phyloP scores from a whole-genome alignment of 2,888 invertebrate genomes.

The Clistopyga incitator region DNA sequence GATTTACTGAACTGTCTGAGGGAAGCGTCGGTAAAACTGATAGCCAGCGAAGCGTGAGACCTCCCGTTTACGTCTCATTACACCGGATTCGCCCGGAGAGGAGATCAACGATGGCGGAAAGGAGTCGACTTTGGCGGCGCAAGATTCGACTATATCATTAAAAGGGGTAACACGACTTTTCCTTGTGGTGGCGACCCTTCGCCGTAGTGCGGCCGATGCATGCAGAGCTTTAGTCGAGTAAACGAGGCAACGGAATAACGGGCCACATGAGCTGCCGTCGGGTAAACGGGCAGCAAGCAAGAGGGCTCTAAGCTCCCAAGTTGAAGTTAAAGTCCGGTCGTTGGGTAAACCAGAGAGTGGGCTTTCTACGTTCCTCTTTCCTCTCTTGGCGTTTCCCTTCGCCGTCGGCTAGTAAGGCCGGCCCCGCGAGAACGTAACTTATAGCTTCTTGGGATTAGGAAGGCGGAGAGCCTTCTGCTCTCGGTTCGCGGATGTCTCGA shows the following conservation, averaged over 20 bases:
- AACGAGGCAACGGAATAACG: constrained; percentile 36
- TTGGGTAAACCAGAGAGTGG: constrained; percentile 62
- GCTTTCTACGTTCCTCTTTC: constrained; percentile 32
- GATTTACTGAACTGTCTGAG: constrained; percentile 26
- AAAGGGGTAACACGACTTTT: constrained; percentile 3
- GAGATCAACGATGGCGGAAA: constrained; percentile 16
- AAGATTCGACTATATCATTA: constrained; percentile 43
- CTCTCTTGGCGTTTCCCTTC: constrained; percentile 32
- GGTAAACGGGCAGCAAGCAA: constrained; percentile 46
- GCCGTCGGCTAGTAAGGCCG: constrained; percentile 40
- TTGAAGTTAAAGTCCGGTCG: constrained; percentile 66
- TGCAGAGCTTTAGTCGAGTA: constrained; percentile 21
- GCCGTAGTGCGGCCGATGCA: constrained; percentile 12
- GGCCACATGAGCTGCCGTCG: constrained; percentile 24
- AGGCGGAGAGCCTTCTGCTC: constrained; percentile 55
- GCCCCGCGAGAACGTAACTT: constrained; percentile 65
- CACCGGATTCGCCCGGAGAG: constrained; percentile 17
- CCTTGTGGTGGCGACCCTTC: neutral
- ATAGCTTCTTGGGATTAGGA: constrained; percentile 65
- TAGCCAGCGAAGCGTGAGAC: constrained; percentile 21
- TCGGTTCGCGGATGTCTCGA: constrained; percentile 53
- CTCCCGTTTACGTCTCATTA: constrained; percentile 39
- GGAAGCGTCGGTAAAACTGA: constrained; percentile 23
- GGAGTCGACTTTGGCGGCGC: constrained; percentile 6
- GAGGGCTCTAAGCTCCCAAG: constrained; percentile 48